These are phyloP conservation scores for Antigone vipio DNA, from an alignment of 2,113 vertebrate genomes.

Conservation along the genomic window DNA sequence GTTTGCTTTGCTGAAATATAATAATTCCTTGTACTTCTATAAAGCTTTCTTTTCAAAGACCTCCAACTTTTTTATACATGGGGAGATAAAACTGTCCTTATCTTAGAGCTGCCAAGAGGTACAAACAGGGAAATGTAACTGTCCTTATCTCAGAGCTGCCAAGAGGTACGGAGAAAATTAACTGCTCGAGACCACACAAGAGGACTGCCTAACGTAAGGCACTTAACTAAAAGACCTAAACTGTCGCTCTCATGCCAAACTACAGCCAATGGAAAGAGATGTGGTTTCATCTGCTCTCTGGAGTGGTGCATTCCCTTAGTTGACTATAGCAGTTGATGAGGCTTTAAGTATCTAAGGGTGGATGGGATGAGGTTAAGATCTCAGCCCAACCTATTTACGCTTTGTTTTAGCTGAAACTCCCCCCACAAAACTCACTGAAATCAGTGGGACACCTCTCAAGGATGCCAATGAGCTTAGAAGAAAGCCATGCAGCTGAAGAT, in stretches of 20 bases:
- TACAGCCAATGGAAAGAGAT: neutral
- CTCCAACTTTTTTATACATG: neutral
- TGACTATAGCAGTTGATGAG: neutral
- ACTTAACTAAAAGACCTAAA: neutral
- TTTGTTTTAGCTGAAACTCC: neutral
- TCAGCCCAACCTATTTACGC: neutral
- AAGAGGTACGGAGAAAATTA: neutral
- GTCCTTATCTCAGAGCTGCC: neutral
- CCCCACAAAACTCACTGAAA: neutral
- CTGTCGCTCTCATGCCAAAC: neutral
- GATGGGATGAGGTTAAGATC: neutral
- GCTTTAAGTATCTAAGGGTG: neutral
- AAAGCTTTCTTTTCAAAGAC: neutral
- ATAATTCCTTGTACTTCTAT: neutral
- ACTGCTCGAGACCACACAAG: neutral
- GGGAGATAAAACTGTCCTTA: neutral
- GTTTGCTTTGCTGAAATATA: neutral
- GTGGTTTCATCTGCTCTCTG: neutral
- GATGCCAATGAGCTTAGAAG: neutral
- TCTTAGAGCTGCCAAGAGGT: neutral
- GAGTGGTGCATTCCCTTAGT: neutral
- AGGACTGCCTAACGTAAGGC: neutral
- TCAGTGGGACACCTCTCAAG: neutral
- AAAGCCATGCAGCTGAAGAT: neutral
- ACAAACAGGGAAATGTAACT: neutral